phyloP scores from a whole-genome alignment of 2,113 vertebrate genomes.

The Ahaetulla prasina region DNA sequence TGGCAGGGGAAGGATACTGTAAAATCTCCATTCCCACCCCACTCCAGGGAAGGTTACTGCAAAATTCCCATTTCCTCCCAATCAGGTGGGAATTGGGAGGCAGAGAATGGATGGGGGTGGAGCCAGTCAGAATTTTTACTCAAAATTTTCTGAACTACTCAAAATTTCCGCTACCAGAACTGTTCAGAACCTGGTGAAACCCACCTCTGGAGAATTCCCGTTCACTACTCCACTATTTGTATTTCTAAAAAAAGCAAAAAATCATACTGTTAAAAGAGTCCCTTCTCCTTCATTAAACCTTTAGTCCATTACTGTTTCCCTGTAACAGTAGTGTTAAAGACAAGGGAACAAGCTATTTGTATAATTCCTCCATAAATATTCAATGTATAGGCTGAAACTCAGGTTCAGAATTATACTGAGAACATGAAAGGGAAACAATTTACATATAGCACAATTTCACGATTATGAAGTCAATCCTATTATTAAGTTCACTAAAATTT shows the following conservation, averaged over 20 bases:
- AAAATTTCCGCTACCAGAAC: too few relatives aligned
- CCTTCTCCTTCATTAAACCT: background rate
- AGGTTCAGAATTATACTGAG: background rate
- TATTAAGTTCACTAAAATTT: background rate
- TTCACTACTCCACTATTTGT: background rate
- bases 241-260: background rate
- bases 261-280: background rate
- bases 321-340: background rate
- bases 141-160: too few relatives aligned
- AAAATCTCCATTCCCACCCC: too few relatives aligned
- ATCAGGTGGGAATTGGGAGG: too few relatives aligned
- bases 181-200: too few relatives aligned
- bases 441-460: background rate
- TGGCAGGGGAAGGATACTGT: too few relatives aligned
- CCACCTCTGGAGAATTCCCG: too few relatives aligned
- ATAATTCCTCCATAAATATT: background rate
- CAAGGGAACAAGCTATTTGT: background rate
- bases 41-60: too few relatives aligned
- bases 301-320: background rate
- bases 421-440: background rate
- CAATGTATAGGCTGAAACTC: background rate
- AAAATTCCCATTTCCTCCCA: too few relatives aligned
- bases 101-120: too few relatives aligned
- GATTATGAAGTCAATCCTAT: background rate
- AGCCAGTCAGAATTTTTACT: too few relatives aligned